Evolutionary conservation across 2,113 vertebrate genomes (phyloP).

Genomic region (Haemorhous mexicanus): DNA sequence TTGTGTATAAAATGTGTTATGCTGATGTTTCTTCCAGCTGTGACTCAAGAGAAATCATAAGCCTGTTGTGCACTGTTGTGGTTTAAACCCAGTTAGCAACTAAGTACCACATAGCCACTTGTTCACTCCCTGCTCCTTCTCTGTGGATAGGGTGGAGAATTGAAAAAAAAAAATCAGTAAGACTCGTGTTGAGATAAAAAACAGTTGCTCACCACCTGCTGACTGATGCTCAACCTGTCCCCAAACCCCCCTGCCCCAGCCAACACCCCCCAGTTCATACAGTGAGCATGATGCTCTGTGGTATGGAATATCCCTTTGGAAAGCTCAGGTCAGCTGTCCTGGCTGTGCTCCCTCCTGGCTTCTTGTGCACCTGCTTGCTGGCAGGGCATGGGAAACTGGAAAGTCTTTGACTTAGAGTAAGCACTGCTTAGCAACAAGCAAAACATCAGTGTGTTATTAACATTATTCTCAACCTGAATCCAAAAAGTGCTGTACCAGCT

Average conservation of each 20-base stretch:
- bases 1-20: neutral
- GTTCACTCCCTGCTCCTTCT: neutral
- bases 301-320: neutral
- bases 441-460: neutral
- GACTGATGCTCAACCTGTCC: neutral
- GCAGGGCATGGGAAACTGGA: neutral
- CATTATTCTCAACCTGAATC: neutral
- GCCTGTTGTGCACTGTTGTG: neutral
- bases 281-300: neutral
- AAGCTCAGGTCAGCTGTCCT: neutral
- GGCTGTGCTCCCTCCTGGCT: neutral
- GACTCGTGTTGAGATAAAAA: neutral
- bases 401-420: neutral
- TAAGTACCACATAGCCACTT: neutral
- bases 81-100: neutral
- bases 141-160: neutral
- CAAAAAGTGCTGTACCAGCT: neutral
- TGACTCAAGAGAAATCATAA: neutral
- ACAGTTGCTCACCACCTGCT: neutral
- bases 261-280: neutral
- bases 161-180: neutral
- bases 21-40: neutral
- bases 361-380: neutral
- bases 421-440: neutral
- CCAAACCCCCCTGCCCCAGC: neutral